Conservation (phyloP, 2,888 invertebrate genomes). For the Xestobium rufovillosum region DNA sequence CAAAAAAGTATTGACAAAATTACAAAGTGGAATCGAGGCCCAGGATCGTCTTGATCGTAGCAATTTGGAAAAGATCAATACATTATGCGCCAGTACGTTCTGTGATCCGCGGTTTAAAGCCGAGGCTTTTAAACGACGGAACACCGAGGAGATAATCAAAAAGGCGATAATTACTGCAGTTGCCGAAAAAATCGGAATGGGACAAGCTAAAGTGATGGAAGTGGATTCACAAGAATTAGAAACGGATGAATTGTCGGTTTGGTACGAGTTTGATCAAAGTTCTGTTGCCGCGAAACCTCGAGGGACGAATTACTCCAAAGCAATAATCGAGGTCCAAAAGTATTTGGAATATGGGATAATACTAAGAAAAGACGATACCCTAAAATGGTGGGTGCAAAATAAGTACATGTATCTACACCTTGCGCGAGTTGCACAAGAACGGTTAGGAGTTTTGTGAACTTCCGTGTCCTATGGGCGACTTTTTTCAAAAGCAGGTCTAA, state of each 20-base stretch:
- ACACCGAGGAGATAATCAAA: slow-evolving; percentile 10
- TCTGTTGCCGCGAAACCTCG: not conserved
- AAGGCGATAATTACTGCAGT: slow-evolving; percentile 5
- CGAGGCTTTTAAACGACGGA: slow-evolving; percentile 12
- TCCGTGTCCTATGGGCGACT: slow-evolving; percentile 8
- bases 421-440: slow-evolving; percentile 4
- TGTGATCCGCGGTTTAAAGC: slow-evolving; percentile 19
- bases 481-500: slow-evolving; percentile 8
- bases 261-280: not conserved
- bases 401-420: slow-evolving; percentile 3
- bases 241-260: not conserved
- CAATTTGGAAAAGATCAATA: slow-evolving; percentile 16
- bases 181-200: not conserved
- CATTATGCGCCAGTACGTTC: slow-evolving; percentile 16
- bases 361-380: not conserved
- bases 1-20: slow-evolving; percentile 12
- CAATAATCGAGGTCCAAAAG: not conserved
- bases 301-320: not conserved
- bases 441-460: slow-evolving; percentile 4
- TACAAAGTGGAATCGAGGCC: slow-evolving; percentile 17
- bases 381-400: slow-evolving; percentile 1
- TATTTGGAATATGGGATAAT: not conserved
- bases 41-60: slow-evolving; percentile 8
- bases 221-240: no score
- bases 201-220: not conserved